phyloP scores from a whole-genome alignment of 2,113 vertebrate species.

The Struthio camelus region DNA sequence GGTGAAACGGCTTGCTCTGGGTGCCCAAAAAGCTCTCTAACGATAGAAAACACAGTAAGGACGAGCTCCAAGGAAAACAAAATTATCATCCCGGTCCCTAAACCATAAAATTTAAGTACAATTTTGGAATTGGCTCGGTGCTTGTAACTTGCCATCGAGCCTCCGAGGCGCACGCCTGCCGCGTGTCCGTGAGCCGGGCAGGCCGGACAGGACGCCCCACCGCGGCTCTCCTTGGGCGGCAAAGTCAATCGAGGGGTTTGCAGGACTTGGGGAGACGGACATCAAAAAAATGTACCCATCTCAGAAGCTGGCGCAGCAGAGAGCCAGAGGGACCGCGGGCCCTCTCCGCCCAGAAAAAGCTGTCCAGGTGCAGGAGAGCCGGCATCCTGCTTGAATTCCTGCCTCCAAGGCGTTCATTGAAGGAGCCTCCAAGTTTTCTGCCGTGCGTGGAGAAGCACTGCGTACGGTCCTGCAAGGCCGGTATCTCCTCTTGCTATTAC shows the following conservation, averaged over 20 bases:
- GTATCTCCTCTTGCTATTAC: background rate
- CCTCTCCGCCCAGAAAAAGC: background rate
- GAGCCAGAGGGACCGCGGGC: background rate
- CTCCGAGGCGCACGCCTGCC: accelerated
- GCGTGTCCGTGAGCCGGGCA: background rate
- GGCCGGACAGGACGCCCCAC: too few species aligned
- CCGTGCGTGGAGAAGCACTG: background rate
- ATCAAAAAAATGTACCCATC: background rate
- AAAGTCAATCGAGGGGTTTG: background rate
- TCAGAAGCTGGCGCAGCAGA: background rate
- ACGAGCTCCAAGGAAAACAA: background rate
- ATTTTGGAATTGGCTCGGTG: background rate
- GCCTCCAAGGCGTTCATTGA: conserved; percentile 44
- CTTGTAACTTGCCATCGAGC: background rate
- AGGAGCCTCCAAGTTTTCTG: conserved; percentile 50
- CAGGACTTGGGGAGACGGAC: background rate
- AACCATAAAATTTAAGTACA: background rate
- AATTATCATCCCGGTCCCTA: background rate
- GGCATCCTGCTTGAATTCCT: conserved; percentile 44
- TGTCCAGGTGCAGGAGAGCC: background rate
- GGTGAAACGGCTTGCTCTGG: background rate
- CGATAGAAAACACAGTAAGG: background rate
- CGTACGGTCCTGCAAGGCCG: background rate
- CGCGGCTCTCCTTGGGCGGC: too few species aligned
- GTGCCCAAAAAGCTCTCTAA: background rate